These are phyloP conservation scores for Barnardius zonarius DNA, from an alignment of 2,113 vertebrate species.

Conservation along the genomic window DNA sequence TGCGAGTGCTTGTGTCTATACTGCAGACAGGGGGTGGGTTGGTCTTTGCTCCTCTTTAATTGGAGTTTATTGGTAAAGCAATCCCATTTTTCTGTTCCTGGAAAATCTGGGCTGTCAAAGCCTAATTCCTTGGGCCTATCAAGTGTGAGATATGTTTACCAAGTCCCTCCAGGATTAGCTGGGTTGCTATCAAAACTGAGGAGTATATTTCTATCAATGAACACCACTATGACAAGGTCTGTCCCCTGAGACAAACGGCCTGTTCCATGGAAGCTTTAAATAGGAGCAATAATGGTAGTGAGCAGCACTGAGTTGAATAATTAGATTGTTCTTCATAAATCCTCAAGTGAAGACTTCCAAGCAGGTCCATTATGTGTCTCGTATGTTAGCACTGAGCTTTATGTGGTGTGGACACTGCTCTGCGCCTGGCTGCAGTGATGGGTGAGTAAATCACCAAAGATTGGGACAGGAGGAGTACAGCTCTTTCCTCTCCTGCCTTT, in stretches of 20 bases:
- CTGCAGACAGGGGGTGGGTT: neutral
- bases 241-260: slow-evolving; percentile 68
- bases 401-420: slow-evolving; percentile 51
- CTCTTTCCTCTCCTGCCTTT: neutral
- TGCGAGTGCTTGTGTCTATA: neutral
- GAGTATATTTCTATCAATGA: slow-evolving; percentile 59
- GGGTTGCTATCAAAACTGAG: slow-evolving; percentile 44
- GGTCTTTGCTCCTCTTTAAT: neutral
- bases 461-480: neutral
- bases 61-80: slow-evolving; percentile 3
- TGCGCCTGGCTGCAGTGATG: neutral
- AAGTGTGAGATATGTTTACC: slow-evolving; percentile 56
- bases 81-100: slow-evolving; percentile 11
- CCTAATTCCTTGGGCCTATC: slow-evolving; percentile 29
- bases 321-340: slow-evolving; percentile 71
- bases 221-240: slow-evolving; percentile 58
- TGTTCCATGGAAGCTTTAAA: slow-evolving; percentile 65
- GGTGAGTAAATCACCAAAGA: slow-evolving; percentile 43
- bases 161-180: slow-evolving; percentile 27
- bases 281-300: slow-evolving; percentile 60
- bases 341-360: slow-evolving; percentile 53
- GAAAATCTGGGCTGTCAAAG: neutral
- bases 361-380: slow-evolving; percentile 57
- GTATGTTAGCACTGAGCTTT: slow-evolving; percentile 44
- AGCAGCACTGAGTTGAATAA: slow-evolving; percentile 68